Conservation (phyloP, 2,113 vertebrate genomes). For the Sceloporus tristichus region DNA sequence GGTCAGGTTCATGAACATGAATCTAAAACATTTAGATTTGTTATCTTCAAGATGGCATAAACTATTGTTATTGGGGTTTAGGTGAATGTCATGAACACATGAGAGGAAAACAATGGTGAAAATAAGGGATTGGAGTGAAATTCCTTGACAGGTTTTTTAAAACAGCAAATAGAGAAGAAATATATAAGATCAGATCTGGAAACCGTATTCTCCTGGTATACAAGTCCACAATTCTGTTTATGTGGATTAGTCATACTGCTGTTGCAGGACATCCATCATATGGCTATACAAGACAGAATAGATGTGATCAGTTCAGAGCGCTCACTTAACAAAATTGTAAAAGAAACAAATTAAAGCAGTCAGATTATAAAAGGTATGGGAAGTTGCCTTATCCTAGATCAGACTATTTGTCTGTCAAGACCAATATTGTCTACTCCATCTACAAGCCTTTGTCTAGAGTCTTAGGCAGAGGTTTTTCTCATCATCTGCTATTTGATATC, state of each 20-base stretch:
- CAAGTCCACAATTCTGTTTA: neutral
- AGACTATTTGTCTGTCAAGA: neutral
- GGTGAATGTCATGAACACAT: slow-evolving; percentile 6
- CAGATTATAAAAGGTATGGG: neutral
- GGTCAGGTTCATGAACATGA: neutral
- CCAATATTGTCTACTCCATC: neutral
- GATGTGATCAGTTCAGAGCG: neutral
- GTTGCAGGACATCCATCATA: neutral
- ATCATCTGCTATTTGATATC: neutral
- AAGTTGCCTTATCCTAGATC: neutral
- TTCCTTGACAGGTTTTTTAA: neutral
- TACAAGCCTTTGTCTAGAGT: neutral
- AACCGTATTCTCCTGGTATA: neutral
- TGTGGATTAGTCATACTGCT: neutral
- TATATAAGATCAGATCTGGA: neutral
- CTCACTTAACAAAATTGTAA: neutral
- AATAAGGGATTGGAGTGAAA: neutral
- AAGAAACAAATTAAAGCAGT: neutral
- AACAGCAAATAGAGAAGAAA: neutral
- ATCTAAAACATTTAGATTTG: neutral
- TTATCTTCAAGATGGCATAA: neutral
- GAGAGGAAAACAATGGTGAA: neutral
- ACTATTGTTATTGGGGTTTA: neutral
- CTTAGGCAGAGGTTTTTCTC: neutral
- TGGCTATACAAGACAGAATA: neutral